These are phyloP conservation scores for Cotesia chilonis DNA, from an alignment of 1,140 invertebrate species.

Conservation along the genomic window DNA sequence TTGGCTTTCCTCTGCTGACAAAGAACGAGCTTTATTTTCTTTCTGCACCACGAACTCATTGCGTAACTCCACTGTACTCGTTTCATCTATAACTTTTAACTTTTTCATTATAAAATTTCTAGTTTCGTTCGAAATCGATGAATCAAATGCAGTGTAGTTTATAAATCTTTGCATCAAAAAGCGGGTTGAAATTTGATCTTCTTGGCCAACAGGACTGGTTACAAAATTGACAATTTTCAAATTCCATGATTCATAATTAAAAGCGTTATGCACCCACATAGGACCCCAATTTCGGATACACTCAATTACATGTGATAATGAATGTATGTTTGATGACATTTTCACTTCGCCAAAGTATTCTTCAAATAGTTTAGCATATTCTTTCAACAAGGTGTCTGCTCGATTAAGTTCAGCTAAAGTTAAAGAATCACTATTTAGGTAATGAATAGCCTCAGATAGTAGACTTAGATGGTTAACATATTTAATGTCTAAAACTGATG, in stretches of 20 bases:
- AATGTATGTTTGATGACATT: conserved; percentile 1
- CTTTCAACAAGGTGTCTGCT: not conserved
- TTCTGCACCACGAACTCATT: not conserved
- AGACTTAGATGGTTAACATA: not conserved
- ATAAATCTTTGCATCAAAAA: not conserved
- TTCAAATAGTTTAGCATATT: not conserved
- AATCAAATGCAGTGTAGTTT: no score
- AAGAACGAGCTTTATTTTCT: not conserved
- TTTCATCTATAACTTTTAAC: not conserved
- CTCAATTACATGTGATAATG: not conserved
- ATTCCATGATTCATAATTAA: not conserved
- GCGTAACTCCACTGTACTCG: not conserved
- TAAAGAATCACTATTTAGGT: not conserved
- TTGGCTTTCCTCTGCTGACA: not conserved
- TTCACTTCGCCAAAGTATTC: not conserved
- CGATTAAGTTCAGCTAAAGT: not conserved
- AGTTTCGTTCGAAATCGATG: no score
- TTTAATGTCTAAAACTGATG: not conserved
- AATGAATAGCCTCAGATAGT: not conserved
- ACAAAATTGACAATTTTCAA: not conserved
- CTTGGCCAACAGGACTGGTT: not conserved
- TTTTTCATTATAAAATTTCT: not conserved
- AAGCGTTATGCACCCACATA: not conserved
- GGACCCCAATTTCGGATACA: conserved; percentile 8
- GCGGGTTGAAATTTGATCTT: not conserved